Percentiles rank a stretch among this genome's conserved stretches.
phyloP scores from a whole-genome alignment of 2,888 invertebrate species.

The Pediacus dermestoides region DNA sequence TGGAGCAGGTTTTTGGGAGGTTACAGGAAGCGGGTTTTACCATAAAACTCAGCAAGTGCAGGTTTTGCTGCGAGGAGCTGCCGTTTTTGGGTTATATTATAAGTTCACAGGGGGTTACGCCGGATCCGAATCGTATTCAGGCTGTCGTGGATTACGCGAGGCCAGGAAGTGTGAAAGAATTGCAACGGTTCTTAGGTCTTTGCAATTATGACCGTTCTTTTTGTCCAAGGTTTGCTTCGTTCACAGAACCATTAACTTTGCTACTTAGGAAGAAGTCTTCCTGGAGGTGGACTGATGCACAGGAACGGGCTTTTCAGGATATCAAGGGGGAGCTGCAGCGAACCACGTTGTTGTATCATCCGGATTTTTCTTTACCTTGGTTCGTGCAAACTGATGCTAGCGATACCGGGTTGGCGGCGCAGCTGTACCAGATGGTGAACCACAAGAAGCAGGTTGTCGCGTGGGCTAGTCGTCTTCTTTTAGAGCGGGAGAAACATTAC shows the following conservation, averaged over 20 bases:
- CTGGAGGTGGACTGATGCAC: constrained; percentile 8
- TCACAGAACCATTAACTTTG: constrained; percentile 7
- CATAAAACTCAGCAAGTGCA: constrained; percentile 21
- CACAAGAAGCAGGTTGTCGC: constrained; percentile 6
- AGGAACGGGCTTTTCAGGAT: constrained; percentile 6
- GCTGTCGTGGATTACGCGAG: constrained; percentile 21
- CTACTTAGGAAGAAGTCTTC: constrained; percentile 7
- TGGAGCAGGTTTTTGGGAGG: constrained; percentile 15
- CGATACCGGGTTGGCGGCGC: constrained; percentile 6
- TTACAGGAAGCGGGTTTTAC: constrained; percentile 19
- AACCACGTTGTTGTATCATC: constrained; percentile 10
- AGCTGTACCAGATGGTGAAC: constrained; percentile 8
- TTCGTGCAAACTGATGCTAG: constrained; percentile 10
- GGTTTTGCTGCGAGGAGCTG: constrained; percentile 20
- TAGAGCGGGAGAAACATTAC: constrained; percentile 14
- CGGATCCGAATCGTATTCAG: constrained; percentile 21
- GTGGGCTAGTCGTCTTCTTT: constrained; percentile 11
- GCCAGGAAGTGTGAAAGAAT: constrained; percentile 16
- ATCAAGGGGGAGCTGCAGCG: constrained; percentile 1
- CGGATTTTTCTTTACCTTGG: constrained; percentile 3
- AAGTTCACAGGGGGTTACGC: constrained; percentile 17
- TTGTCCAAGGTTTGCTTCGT: constrained; percentile 8
- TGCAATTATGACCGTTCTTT: constrained; percentile 18
- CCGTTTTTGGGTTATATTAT: constrained; percentile 27
- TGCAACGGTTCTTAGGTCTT: constrained; percentile 20